phyloP scores from a whole-genome alignment of 2,888 invertebrate genomes.

The Helicoverpa assulta region DNA sequence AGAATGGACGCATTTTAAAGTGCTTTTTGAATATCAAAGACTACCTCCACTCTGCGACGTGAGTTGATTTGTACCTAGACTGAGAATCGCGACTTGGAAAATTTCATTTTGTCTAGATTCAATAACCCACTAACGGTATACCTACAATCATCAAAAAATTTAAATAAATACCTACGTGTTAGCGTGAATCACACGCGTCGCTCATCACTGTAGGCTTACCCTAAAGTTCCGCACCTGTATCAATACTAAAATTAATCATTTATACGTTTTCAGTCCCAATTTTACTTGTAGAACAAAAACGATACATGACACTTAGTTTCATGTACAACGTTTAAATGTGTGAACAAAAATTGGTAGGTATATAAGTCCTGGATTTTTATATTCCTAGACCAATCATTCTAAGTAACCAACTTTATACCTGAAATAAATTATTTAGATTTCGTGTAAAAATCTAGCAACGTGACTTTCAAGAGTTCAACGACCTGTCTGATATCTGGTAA shows the following conservation, averaged over 20 bases:
- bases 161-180: no score
- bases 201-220: constrained; percentile 1
- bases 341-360: no score
- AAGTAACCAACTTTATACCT: constrained; percentile 4
- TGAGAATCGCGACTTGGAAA: constrained; percentile 7
- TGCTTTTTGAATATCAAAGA: constrained; percentile 44
- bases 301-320: constrained; percentile 3
- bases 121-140: neutral
- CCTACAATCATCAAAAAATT: no score
- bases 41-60: constrained; percentile 27
- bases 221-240: constrained; percentile 33
- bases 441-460: constrained; percentile 5
- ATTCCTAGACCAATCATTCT: no score
- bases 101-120: constrained; percentile 24
- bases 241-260: constrained; percentile 43
- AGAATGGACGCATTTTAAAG: constrained; percentile 36
- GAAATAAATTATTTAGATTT: neutral
- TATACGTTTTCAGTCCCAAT: constrained; percentile 11
- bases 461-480: constrained; percentile 20
- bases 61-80: constrained; percentile 35
- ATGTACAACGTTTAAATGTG: neutral
- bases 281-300: constrained; percentile 12
- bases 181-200: constrained; percentile 8
- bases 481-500: constrained; percentile 24
- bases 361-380: no score